Conservation (phyloP, 2,888 invertebrate species). For the Harpalus rubripes region DNA sequence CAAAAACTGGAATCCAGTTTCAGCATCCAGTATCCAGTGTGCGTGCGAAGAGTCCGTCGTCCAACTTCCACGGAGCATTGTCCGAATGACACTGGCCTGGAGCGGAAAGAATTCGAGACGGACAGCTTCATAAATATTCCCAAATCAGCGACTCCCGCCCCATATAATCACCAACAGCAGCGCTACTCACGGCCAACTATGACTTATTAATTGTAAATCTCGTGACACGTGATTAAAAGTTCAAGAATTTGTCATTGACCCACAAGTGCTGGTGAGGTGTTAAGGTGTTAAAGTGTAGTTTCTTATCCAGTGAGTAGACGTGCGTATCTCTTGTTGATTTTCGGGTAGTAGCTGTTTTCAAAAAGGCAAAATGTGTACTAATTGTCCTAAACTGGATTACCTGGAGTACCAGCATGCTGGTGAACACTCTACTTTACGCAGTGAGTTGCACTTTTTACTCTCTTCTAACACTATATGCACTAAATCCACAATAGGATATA, state of each 20-base stretch:
- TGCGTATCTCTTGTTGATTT: neutral
- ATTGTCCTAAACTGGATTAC: constrained; percentile 59
- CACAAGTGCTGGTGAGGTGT: constrained; percentile 57
- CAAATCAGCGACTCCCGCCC: constrained; percentile 1
- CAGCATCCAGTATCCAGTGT: too few relatives aligned
- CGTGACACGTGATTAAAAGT: constrained; percentile 64
- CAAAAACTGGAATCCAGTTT: constrained; percentile 3
- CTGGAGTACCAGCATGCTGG: constrained; percentile 54
- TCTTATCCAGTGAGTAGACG: neutral
- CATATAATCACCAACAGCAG: neutral
- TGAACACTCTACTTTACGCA: constrained; percentile 50
- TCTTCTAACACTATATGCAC: too few relatives aligned
- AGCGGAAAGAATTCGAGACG: constrained; percentile 21
- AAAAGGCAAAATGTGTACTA: constrained; percentile 12
- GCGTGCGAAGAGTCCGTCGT: too few relatives aligned
- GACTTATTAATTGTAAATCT: constrained; percentile 62
- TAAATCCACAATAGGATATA: too few relatives aligned
- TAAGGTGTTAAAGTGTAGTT: neutral
- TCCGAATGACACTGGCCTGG: constrained; percentile 27
- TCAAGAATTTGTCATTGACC: constrained; percentile 67
- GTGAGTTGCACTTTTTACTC: constrained; percentile 28
- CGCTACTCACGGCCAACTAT: constrained; percentile 42
- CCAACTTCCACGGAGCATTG: constrained; percentile 19
- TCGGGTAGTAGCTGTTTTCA: constrained; percentile 32
- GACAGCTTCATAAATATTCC: constrained; percentile 41